Conservation (phyloP, 2,113 vertebrate genomes). For the Brienomyrus brachyistius region DNA sequence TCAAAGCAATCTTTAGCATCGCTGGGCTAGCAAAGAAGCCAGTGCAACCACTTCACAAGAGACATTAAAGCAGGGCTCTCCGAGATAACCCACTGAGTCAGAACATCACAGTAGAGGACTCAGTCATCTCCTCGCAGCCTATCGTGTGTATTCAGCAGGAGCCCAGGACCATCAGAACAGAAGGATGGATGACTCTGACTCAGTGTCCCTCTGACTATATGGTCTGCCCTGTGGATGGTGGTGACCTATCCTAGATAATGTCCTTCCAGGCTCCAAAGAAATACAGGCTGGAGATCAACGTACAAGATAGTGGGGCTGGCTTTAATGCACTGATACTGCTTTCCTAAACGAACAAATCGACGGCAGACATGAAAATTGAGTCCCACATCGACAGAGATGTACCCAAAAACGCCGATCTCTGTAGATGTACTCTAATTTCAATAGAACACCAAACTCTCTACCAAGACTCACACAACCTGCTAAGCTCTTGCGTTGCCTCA, state of each 20-base stretch:
- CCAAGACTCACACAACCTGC: not conserved
- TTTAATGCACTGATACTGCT: not conserved
- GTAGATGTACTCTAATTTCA: not conserved
- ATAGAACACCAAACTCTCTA: not conserved
- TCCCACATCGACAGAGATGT: not conserved
- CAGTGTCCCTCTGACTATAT: not conserved
- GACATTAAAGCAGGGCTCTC: not conserved
- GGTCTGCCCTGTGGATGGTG: not conserved
- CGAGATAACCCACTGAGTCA: not conserved
- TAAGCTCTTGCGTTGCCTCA: not conserved
- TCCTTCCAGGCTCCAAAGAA: not conserved
- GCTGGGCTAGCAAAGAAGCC: not conserved
- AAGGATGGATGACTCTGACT: conserved; percentile 8
- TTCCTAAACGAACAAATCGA: not conserved
- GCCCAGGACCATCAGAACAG: not conserved
- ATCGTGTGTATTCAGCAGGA: too few species aligned
- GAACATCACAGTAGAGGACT: not conserved
- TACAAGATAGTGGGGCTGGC: not conserved
- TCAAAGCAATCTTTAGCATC: not conserved
- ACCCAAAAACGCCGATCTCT: not conserved
- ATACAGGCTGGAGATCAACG: not conserved
- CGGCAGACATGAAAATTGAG: not conserved
- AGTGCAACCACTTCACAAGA: not conserved
- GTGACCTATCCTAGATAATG: not conserved
- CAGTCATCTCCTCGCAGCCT: not conserved